A percentile compares a stretch with the other conserved stretches of the same genome.
phyloP scores from a whole-genome alignment of 2,797 vertebrate species.

The Xenopus petersii region DNA sequence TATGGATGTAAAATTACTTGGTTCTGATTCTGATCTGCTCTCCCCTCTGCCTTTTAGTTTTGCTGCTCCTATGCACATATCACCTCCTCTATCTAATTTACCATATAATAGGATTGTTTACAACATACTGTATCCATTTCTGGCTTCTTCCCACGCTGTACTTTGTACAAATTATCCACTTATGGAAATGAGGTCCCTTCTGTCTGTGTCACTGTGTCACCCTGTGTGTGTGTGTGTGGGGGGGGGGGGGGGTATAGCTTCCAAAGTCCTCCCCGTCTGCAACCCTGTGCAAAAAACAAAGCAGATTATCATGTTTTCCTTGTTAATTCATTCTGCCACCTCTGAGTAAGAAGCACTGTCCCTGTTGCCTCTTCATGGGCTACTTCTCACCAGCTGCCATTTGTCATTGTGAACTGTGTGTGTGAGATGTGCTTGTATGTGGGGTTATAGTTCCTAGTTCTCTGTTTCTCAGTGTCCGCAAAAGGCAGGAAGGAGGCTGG shows the following conservation, averaged over 20 bases:
- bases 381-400: not conserved
- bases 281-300: not conserved
- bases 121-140: not conserved
- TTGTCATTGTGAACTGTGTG: not conserved
- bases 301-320: not conserved
- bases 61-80: not conserved
- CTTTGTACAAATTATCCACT: slow-evolving; percentile 26
- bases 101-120: slow-evolving; percentile 31
- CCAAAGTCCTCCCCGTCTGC: not conserved
- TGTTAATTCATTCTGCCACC: not conserved
- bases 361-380: not conserved
- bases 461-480: not conserved
- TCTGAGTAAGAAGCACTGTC: not conserved
- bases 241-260: not conserved
- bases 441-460: not conserved
- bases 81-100: slow-evolving; percentile 8
- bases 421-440: not conserved
- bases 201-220: slow-evolving; percentile 2
- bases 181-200: slow-evolving; percentile 7
- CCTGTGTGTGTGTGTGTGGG: not conserved
- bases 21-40: too few species aligned
- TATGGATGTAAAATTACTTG: too few species aligned
- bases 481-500: not conserved
- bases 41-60: not conserved
- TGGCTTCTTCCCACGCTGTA: slow-evolving; percentile 15